phyloP scores from a whole-genome alignment of 2,888 invertebrate species.

The Caenorhabditis afra region DNA sequence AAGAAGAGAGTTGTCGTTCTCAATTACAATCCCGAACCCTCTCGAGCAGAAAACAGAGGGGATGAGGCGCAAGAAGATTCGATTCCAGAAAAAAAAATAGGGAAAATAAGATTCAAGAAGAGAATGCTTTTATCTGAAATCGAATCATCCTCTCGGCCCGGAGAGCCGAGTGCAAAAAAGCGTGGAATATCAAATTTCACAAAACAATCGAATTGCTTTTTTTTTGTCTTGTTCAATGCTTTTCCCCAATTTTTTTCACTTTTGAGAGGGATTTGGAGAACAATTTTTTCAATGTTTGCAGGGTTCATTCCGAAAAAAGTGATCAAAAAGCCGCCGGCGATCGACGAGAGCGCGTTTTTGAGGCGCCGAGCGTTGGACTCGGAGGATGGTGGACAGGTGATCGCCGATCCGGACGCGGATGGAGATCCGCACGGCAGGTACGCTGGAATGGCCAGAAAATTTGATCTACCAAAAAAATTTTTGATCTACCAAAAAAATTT shows the following conservation, averaged over 20 bases:
- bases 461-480: too few species aligned
- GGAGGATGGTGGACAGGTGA: constrained; percentile 49
- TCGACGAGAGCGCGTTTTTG: constrained; percentile 43
- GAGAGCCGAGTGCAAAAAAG: constrained; percentile 13
- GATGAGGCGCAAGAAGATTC: too few species aligned
- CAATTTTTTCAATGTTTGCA: too few species aligned
- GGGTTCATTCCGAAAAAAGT: constrained; percentile 57
- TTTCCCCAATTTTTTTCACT: background rate
- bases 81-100: background rate
- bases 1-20: too few species aligned
- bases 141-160: background rate
- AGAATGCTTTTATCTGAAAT: constrained; percentile 11
- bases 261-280: too few species aligned
- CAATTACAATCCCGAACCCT: background rate
- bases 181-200: constrained; percentile 10
- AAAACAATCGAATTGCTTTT: background rate
- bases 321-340: constrained; percentile 45
- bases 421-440: constrained; percentile 59
- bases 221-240: too few species aligned
- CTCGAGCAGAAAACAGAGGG: background rate
- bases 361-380: constrained; percentile 33
- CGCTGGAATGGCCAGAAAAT: background rate
- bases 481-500: too few species aligned
- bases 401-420: constrained; percentile 49
- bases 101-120: too few species aligned